These are phyloP conservation scores for Tetropium fuscum DNA, from an alignment of 2,888 invertebrate genomes.

Conservation along the genomic window DNA sequence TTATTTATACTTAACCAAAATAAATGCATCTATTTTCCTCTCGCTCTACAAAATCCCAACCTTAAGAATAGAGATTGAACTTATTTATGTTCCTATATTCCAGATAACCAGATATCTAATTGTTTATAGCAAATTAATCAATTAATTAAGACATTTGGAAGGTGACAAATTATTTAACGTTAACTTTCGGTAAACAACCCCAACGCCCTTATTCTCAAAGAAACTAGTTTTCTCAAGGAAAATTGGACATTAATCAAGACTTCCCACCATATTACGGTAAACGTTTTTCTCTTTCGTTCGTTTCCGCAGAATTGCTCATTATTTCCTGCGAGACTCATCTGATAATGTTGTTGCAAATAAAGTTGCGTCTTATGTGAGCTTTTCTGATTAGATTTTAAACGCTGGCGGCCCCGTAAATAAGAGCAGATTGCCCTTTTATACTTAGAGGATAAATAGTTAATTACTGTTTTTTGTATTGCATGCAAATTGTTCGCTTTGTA, in stretches of 20 bases:
- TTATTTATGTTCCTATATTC: too few relatives aligned
- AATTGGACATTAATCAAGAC: constrained; percentile 23
- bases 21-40: too few relatives aligned
- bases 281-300: constrained; percentile 19
- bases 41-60: too few relatives aligned
- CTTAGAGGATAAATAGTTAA: background rate
- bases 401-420: too few relatives aligned
- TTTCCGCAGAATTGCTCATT: constrained; percentile 13
- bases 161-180: background rate
- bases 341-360: background rate
- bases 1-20: too few relatives aligned
- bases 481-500: too few relatives aligned
- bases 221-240: constrained; percentile 1
- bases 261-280: constrained; percentile 18
- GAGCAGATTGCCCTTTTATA: too few relatives aligned
- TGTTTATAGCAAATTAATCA: too few relatives aligned
- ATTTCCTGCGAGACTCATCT: constrained; percentile 12
- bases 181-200: constrained; percentile 1
- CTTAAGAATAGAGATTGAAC: too few relatives aligned
- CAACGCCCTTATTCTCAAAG: background rate
- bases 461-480: too few relatives aligned
- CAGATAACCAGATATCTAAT: too few relatives aligned
- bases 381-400: constrained; percentile 7
- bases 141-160: too few relatives aligned
- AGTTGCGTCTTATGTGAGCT: constrained; percentile 4